A percentile compares a stretch with the other conserved stretches of the same genome.
Evolutionary conservation across 2,113 vertebrate genomes (phyloP).

Genomic region (Epinephelus lanceolatus): DNA sequence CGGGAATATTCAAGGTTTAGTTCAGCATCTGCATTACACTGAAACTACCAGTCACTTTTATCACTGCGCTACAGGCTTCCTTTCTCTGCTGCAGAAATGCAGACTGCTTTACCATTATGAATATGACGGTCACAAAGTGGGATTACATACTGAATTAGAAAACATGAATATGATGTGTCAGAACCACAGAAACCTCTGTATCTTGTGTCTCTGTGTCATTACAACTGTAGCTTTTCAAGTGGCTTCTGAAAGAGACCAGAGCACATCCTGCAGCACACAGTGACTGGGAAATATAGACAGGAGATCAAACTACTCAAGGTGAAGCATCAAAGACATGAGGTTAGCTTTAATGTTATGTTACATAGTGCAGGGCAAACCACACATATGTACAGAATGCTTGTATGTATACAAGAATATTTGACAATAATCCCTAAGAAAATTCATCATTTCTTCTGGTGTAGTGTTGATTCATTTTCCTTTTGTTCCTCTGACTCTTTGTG

Average conservation of each 20-base stretch:
- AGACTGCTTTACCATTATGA: not conserved
- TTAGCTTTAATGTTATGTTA: conserved; percentile 1
- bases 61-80: not conserved
- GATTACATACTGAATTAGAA: not conserved
- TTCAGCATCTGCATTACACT: not conserved
- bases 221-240: not conserved
- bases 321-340: conserved; percentile 3
- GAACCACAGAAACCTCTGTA: not conserved
- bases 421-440: no score
- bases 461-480: no score
- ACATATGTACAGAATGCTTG: not conserved
- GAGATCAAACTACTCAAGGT: conserved; percentile 2
- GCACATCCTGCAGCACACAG: not conserved
- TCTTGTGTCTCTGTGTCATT: not conserved
- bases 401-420: not conserved
- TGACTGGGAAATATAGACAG: not conserved
- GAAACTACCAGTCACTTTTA: conserved; percentile 10
- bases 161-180: conserved; percentile 16
- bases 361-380: not conserved
- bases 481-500: no score
- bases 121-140: conserved; percentile 14
- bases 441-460: no score
- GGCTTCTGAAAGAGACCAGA: not conserved
- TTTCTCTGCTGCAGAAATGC: not conserved
- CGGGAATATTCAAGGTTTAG: conserved; percentile 14